Evolutionary conservation across 2,113 vertebrate genomes (phyloP), one percentile per base, ranked within the genome.

Genomic region (Neolamprologus longior): DNA sequence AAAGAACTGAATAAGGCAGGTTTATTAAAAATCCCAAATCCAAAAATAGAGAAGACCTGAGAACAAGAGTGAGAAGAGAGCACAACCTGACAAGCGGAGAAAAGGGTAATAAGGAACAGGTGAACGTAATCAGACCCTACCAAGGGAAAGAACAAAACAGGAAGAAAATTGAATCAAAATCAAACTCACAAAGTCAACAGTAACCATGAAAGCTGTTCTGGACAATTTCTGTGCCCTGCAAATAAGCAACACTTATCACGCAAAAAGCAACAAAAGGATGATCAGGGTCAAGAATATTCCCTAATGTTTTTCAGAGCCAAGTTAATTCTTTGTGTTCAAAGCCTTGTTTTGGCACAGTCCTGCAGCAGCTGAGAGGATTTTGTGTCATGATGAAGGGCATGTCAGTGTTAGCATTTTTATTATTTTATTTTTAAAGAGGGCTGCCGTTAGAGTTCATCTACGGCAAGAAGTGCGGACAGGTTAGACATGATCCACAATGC

Each of bases 361-460:
- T 78, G 42, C 45, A 52, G 45, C 17, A 66, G 21, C 61, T 58
- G 31, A 73, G 52, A 88, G 88, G 88, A 86, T 92, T 92, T 88
- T 24, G 71, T 80, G 24, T 79, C 37, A 37, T 83, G 89, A 88
- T 86, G 78, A 86, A 88, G 86, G 89, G 88, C 90, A 85, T 61
- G 50, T 35, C n/a, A 14, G 55, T 71, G 66, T 63, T 88, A 26
- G 3, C 17, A 73, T 84, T 84, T 10, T 42, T 50, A 19, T 31
- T 28, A 19, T 28, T 76, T 28, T 28, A 17, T 28, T 47, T 47
- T 76, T 76, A 66, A 63, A 68, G 45, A 31, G 73, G 73, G 6
- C 21, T 5, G 57, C 84, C 9, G 24, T 88, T 84, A 81, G 88
- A 84, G 76, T 73, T 73, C 54, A 58, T 15, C 37, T 47, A 50